Base-by-base conservation (phyloP, 2,797 vertebrate genomes). In the Cyprinodon diabolis region DNA sequence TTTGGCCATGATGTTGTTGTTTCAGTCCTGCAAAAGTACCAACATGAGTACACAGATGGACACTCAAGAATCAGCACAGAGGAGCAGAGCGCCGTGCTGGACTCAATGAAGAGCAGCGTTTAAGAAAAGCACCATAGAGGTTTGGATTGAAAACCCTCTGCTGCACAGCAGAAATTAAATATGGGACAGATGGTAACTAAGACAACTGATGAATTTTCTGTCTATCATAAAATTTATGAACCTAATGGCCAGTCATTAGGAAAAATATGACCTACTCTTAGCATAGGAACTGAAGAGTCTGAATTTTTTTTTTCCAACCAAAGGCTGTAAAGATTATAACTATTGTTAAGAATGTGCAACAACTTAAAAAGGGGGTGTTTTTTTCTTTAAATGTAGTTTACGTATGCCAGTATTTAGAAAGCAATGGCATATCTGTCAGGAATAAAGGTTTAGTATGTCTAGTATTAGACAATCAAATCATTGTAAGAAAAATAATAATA, bases 1-100 rank as follows among this genome's bases (percentile, higher is more conserved):
- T 97, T 98, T 88, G 92, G 95, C 70, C 94, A 95, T 70, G 77
- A 92, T 21, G 92, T 87, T 15, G 86, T 97, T 67, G 94, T 92
- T 48, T 93, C 96, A 12, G 48, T 96, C 30, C 93, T 98, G 80
- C 94, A 94, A 66, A 93, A 97, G 77, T 97, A 98, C 84, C 95
- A 96, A 85, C 62, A 81, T 3, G 79, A 73, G 66, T 95, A 92
- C 79, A 6, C 35, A 56, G 88, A 72, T 74, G 82, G 43, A 0
- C 40, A 79, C 12, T 25, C 89, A 1, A 72, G 86, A 15, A 71
- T 69, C 0, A 58, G 76, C 52, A 37, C 78, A 5, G 72, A 89
- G 57, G 83, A 94, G 70, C 93, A 90, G 77, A 95, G 94, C 71
- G 25, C 57, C 15, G 1, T 63, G 3, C 76, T 90, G 83, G 89